Evolutionary conservation across 1,140 invertebrate species (phyloP), one percentile per base, ranked within the genome.

Genomic region (Cotesia typhae): DNA sequence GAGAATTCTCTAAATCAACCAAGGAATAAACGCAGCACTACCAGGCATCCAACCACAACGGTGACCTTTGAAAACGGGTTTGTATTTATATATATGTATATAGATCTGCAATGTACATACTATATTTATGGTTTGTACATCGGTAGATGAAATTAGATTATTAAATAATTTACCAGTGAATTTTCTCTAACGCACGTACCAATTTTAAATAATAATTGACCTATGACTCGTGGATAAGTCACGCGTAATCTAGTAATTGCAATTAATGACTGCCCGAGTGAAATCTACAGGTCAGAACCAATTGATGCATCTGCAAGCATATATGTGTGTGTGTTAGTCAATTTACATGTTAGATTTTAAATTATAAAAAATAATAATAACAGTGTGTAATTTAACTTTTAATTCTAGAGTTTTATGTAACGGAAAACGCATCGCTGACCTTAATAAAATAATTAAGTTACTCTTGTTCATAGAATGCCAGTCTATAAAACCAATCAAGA

Each of bases 41-140:
- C 47, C 36, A 75, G 77, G 12, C 75, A 74, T 52, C 73, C 79
- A n/a, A 73, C 70, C 35, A 79, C 77, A 37, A 79, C 75, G 9
- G 75, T 84, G 37, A 79, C 75, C 28, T 77, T 81, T 67, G 71
- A 73, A 61, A 79, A 78, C 67, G 78, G 81, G 81, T 82, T 73
- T 64, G 72, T 69, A 73, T 60, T 57, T 41, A 38, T 36, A 41
- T 59, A 60, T 69, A 9, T 47, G 3, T 47, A 6, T 47, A 47
- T 10, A 53, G 5, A 37, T 37, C 37, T 7, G 4, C 17, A 17
- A 17, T 14, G 0, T 14, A 14, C n/a, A 57, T 20, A 57, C 7
- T 57, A 6, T 9, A 5, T 55, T 55, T 9, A 4, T 14, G 53
- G 5, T 17, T 17, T 55, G 17, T 55, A 14, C 41, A 47, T 47